These are phyloP conservation scores for Menura novaehollandiae DNA, from an alignment of 2,113 vertebrate genomes.

Conservation along the genomic window DNA sequence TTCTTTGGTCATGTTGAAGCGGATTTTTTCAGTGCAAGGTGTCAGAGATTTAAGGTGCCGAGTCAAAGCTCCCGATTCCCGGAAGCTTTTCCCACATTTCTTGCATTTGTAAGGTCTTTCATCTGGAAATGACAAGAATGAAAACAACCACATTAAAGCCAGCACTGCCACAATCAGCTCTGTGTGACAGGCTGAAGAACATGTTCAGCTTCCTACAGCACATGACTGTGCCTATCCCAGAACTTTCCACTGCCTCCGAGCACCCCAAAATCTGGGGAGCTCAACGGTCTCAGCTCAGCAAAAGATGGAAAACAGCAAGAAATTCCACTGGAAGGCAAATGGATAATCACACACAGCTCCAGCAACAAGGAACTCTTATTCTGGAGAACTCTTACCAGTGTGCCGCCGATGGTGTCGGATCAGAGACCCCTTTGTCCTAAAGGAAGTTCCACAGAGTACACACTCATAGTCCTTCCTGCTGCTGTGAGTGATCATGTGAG, in stretches of 20 bases:
- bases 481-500: constrained; percentile 94
- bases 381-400: constrained; percentile 77
- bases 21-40: constrained; percentile 94
- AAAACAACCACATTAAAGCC: not conserved
- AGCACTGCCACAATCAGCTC: not conserved
- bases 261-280: not conserved
- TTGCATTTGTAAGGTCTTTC: constrained; percentile 94
- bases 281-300: not conserved
- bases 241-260: not conserved
- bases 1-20: constrained; percentile 88
- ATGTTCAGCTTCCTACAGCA: not conserved
- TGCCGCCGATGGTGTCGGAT: constrained; percentile 95
- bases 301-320: not conserved
- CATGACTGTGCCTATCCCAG: not conserved
- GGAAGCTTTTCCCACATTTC: constrained; percentile 94
- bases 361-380: not conserved
- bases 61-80: constrained; percentile 94
- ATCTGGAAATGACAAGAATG: constrained; percentile 64
- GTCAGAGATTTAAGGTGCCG: constrained; percentile 94
- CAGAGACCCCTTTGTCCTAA: constrained; percentile 95
- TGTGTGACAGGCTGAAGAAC: not conserved
- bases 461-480: constrained; percentile 94
- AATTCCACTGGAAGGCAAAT: not conserved
- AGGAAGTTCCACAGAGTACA: constrained; percentile 87
- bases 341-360: not conserved